Base-by-base conservation (phyloP, 2,113 vertebrate species). In the Puma concolor region DNA sequence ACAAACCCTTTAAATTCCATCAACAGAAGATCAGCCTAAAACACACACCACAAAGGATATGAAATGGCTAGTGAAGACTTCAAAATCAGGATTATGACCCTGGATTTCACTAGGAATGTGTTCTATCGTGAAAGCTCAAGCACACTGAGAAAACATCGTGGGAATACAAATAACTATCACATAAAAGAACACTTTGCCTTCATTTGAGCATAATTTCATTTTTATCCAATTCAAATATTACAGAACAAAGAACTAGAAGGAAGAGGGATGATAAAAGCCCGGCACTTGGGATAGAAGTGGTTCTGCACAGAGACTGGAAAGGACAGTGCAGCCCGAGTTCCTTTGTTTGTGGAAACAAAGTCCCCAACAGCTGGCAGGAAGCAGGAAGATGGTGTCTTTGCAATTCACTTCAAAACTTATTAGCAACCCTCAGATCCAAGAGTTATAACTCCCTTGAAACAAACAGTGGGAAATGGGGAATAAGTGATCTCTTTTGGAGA, bases 391-490 rank as follows among this genome's bases (percentile, higher is more conserved):
- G 29, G 23, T 21, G 9, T 12, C 64, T 50, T 72, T 10, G 33
- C n/a, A 54, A 60, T 69, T 33, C 0, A 0, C 38, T 33, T 69
- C 77, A 19, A 88, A 93, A 48, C 7, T 31, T 87, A 38, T 66
- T 23, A 88, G 82, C 48, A 44, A 52, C 60, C 36, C 50, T 86
- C 25, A 87, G 44, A 69, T 19, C 33, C 80, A 50, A 38, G 16
- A 52, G n/a, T 50, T 89, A 4, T 10, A 60, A 19, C 6, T 91
- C 76, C 91, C 88, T 92, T 89, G 50, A 88, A 95, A 87, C 50
- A 95, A 90, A 88, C 19, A 74, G 80, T n/a, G 63, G 25, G 57
- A 96, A 96, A 11, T 54, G 71, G 31, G 16, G 10, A 85, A 71
- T 48, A 67, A 33, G n/a, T 64, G 5, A 86, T 90, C 36, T 95